A percentile compares a stretch with the other conserved stretches of the same genome.
phyloP scores from a whole-genome alignment of 2,797 vertebrate species.

The Alcedo quadribrachys region DNA sequence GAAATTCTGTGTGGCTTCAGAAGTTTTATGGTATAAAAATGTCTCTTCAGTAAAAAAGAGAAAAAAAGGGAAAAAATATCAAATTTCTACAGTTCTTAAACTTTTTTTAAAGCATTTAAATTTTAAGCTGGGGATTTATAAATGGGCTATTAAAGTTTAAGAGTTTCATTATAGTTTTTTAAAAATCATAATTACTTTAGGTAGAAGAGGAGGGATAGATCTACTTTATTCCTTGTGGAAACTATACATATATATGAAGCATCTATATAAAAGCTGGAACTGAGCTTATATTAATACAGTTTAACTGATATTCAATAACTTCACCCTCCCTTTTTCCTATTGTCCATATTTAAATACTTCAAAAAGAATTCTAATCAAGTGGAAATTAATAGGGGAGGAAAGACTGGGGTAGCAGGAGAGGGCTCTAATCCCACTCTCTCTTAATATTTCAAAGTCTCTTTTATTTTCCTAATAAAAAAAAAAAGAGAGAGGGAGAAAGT shows the following conservation, averaged over 20 bases:
- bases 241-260: slow-evolving; percentile 85
- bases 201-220: slow-evolving; percentile 76
- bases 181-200: slow-evolving; percentile 82
- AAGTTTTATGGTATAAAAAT: slow-evolving; percentile 46
- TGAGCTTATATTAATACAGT: slow-evolving; percentile 96
- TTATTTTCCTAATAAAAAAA: slow-evolving; percentile 97
- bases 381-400: slow-evolving; percentile 98
- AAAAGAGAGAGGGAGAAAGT: slow-evolving; percentile 77
- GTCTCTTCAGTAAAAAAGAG: slow-evolving; percentile 12
- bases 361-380: slow-evolving; percentile 99
- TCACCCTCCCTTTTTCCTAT: slow-evolving; percentile 95
- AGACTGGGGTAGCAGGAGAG: slow-evolving; percentile 95
- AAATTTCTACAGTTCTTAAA: slow-evolving; percentile 76
- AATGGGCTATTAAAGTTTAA: slow-evolving; percentile 83
- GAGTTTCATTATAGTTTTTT: slow-evolving; percentile 80
- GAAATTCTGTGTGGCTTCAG: neutral
- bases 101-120: slow-evolving; percentile 77
- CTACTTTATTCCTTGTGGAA: slow-evolving; percentile 83
- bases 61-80: neutral
- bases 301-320: slow-evolving; percentile 99
- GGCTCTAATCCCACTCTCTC: slow-evolving; percentile 99
- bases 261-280: slow-evolving; percentile 80
- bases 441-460: slow-evolving; percentile 99
- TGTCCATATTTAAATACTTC: slow-evolving; percentile 99
- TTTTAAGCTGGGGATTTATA: slow-evolving; percentile 81